Conservation (phyloP, 2,888 invertebrate species). For the Lycaena phlaeas region DNA sequence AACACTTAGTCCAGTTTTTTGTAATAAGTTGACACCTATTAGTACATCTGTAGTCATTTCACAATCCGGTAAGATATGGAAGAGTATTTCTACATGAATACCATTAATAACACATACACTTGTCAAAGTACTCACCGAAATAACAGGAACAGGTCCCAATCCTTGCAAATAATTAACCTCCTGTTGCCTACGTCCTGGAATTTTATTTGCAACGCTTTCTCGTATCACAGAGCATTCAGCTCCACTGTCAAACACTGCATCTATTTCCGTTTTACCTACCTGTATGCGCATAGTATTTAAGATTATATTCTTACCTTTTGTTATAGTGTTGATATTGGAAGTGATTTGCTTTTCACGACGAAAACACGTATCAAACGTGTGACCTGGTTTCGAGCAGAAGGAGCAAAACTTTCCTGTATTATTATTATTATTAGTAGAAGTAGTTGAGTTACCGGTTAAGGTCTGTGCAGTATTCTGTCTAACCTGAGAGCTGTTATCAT, state of each 20-base stretch:
- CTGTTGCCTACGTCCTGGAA: conserved; percentile 20
- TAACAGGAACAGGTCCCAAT: conserved; percentile 10
- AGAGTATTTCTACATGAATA: conserved; percentile 11
- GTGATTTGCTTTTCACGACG: conserved; percentile 17
- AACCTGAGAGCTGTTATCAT: background rate
- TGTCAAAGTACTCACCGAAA: conserved; percentile 8
- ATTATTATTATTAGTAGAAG: background rate
- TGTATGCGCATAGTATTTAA: background rate
- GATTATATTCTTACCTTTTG: conserved; percentile 12
- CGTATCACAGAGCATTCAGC: conserved; percentile 26
- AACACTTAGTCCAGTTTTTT: background rate
- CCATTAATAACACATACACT: conserved; percentile 11
- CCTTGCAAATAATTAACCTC: conserved; percentile 14
- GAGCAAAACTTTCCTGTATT: conserved; percentile 12
- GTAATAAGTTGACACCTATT: conserved; percentile 13
- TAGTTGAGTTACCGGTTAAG: background rate
- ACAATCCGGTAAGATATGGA: conserved; percentile 11
- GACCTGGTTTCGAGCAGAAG: conserved; percentile 22
- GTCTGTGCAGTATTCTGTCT: background rate
- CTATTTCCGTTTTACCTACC: background rate
- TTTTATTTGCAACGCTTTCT: conserved; percentile 20
- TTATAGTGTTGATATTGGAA: conserved; percentile 23
- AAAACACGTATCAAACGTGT: conserved; percentile 23
- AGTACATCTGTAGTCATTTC: conserved; percentile 13
- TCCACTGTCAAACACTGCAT: conserved; percentile 26